phyloP scores from a whole-genome alignment of 2,113 vertebrate species.

The Ageneiosus marmoratus region DNA sequence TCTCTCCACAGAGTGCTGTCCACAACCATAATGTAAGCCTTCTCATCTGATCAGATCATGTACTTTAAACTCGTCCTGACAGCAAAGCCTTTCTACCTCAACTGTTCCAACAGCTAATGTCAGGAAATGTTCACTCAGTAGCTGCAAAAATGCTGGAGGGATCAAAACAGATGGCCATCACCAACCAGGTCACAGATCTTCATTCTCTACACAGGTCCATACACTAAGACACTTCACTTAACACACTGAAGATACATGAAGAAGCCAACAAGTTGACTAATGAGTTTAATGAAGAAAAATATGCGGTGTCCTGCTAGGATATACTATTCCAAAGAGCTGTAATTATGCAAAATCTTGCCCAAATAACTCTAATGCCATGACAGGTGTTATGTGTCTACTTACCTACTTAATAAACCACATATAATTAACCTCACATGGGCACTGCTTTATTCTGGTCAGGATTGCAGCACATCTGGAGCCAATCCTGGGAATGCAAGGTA shows the following conservation, averaged over 20 bases:
- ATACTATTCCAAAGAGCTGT: neutral
- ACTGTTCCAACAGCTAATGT: conserved; percentile 36
- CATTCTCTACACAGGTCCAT: neutral
- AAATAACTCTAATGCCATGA: neutral
- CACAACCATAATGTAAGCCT: conserved; percentile 29
- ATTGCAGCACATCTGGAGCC: too few relatives aligned
- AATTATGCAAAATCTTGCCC: neutral
- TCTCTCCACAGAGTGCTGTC: conserved; percentile 34
- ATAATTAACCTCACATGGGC: too few relatives aligned
- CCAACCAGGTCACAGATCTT: neutral
- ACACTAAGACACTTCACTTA: neutral
- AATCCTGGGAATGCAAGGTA: too few relatives aligned
- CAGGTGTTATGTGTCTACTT: too few relatives aligned
- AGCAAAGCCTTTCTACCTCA: conserved; percentile 28
- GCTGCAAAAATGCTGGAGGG: conserved; percentile 2
- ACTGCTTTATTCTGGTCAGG: too few relatives aligned
- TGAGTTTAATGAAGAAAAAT: neutral
- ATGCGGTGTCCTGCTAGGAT: neutral
- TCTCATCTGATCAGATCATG: conserved; percentile 23
- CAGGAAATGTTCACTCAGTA: conserved; percentile 25
- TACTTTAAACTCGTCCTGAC: conserved; percentile 33
- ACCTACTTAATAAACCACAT: too few relatives aligned
- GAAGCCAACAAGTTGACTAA: neutral
- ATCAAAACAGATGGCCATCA: conserved; percentile 14
- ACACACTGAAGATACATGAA: neutral